Percentiles rank a stretch among this genome's conserved stretches.
Conservation (phyloP, 2,113 vertebrate genomes). For the Rhadina sibilatrix region DNA sequence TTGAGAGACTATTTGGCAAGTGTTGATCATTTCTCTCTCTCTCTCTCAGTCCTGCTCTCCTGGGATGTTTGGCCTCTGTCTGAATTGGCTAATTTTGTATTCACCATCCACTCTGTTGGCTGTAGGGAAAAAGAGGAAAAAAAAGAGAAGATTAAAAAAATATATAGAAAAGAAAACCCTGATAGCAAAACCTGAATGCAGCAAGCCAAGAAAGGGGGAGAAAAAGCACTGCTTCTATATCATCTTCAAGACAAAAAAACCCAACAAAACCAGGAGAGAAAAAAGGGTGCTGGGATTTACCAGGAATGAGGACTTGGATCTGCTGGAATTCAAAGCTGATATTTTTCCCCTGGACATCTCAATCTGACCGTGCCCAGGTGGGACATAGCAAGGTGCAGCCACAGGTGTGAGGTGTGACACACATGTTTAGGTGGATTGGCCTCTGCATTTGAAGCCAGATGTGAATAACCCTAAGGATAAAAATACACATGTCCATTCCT, state of each 20-base stretch:
- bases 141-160: not conserved
- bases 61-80: slow-evolving; percentile 10
- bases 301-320: not conserved
- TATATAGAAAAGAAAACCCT: not conserved
- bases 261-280: not conserved
- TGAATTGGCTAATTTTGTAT: slow-evolving; percentile 58
- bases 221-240: not conserved
- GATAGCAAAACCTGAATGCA: slow-evolving; percentile 16
- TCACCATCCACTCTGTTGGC: slow-evolving; percentile 17
- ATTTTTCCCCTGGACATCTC: not conserved
- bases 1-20: not conserved
- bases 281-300: not conserved
- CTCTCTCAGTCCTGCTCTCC: slow-evolving; percentile 9
- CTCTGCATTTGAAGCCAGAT: slow-evolving; percentile 42
- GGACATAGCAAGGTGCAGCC: not conserved
- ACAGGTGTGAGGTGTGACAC: not conserved
- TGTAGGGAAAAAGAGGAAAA: not conserved
- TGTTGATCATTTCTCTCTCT: slow-evolving; percentile 2
- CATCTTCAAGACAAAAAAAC: not conserved
- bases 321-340: not conserved
- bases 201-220: not conserved
- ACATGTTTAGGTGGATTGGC: not conserved
- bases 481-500: not conserved
- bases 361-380: not conserved
- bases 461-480: slow-evolving; percentile 11